These are phyloP conservation scores for Eulemur albifrons DNA, from an alignment of 2,797 vertebrate species.

Conservation along the genomic window DNA sequence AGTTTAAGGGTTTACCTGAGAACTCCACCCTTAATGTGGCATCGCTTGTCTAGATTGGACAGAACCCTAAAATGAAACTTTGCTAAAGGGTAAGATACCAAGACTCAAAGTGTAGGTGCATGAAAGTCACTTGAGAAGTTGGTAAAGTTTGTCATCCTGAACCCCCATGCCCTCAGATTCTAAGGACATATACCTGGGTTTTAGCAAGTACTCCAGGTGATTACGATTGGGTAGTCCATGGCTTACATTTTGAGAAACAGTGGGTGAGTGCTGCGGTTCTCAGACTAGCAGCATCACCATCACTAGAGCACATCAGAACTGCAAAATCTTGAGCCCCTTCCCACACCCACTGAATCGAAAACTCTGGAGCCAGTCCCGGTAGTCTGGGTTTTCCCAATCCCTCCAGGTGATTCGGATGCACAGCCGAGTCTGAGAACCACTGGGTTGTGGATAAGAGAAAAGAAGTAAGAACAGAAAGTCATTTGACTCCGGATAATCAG, in stretches of 20 bases:
- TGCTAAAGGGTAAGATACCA: background rate
- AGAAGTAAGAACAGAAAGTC: background rate
- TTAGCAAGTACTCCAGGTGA: background rate
- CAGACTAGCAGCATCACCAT: background rate
- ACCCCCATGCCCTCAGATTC: background rate
- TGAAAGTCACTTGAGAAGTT: background rate
- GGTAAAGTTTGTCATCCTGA: background rate
- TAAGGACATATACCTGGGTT: background rate
- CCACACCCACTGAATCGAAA: background rate
- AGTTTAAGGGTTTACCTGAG: background rate
- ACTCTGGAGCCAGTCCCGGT: background rate
- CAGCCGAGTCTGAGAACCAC: background rate
- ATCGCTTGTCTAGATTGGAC: background rate
- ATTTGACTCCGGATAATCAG: background rate
- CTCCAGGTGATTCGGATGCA: background rate
- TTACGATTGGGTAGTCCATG: background rate
- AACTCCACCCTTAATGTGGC: background rate
- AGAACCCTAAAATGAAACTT: background rate
- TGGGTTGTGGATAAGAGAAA: background rate
- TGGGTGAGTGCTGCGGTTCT: background rate
- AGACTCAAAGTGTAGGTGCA: background rate
- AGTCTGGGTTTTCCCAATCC: background rate
- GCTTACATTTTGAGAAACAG: background rate
- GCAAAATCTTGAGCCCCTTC: background rate
- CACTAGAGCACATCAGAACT: background rate